phyloP scores from a whole-genome alignment of 2,113 vertebrate genomes.

The Tyto alba region DNA sequence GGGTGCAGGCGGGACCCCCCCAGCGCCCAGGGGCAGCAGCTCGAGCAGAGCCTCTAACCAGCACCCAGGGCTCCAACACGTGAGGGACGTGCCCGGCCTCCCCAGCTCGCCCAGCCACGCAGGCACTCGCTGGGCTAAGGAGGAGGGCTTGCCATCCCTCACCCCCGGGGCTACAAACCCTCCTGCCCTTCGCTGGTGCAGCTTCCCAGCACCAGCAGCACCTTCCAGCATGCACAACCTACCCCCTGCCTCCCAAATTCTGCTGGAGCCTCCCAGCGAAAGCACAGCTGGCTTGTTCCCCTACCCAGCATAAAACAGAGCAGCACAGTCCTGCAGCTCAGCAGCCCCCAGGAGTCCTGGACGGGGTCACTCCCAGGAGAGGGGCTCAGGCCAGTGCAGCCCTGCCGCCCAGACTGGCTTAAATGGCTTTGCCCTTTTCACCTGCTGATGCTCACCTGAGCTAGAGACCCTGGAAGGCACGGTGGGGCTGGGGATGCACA shows the following conservation, averaged over 20 bases:
- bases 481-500: no score
- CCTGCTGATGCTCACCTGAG: neutral
- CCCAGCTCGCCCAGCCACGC: neutral
- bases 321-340: no score
- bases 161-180: no score
- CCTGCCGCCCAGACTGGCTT: fast-evolving
- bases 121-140: neutral
- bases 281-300: neutral
- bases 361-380: no score
- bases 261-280: neutral
- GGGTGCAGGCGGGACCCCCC: neutral
- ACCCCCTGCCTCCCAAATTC: fast-evolving
- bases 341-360: no score
- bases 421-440: neutral
- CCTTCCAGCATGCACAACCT: neutral
- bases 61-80: neutral
- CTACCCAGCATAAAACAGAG: neutral
- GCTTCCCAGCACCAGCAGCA: neutral
- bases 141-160: neutral
- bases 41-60: neutral
- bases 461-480: neutral
- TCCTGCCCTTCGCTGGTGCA: neutral
- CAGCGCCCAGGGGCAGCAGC: neutral
- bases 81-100: neutral
- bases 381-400: no score